A percentile compares a stretch with the other conserved stretches of the same genome.
phyloP scores from a whole-genome alignment of 1,140 invertebrate genomes.

The Aphidius ervi region DNA sequence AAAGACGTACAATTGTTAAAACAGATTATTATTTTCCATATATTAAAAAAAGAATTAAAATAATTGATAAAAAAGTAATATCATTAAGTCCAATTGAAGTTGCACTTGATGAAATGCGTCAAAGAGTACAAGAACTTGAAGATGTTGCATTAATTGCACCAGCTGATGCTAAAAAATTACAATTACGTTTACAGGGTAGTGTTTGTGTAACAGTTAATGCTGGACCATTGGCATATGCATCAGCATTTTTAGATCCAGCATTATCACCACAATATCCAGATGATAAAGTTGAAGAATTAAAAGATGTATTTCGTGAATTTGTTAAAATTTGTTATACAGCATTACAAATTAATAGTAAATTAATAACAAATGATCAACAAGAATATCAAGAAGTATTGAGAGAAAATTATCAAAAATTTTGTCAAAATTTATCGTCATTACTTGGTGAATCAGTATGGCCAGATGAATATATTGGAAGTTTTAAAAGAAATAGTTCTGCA shows the following conservation, averaged over 20 bases:
- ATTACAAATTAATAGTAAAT: slow-evolving; percentile 78
- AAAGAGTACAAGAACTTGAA: slow-evolving; percentile 74
- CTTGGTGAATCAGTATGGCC: slow-evolving; percentile 67
- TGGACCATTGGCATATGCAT: slow-evolving; percentile 89
- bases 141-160: slow-evolving; percentile 77
- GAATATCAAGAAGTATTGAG: slow-evolving; percentile 85
- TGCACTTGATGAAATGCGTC: slow-evolving; percentile 88
- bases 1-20: slow-evolving; percentile 81
- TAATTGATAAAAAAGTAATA: slow-evolving; percentile 67
- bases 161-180: slow-evolving; percentile 83
- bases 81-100: slow-evolving; percentile 90
- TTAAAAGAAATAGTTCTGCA: slow-evolving; percentile 64
- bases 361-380: slow-evolving; percentile 80
- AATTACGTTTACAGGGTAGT: slow-evolving; percentile 83
- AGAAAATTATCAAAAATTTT: slow-evolving; percentile 81
- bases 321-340: slow-evolving; percentile 82
- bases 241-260: slow-evolving; percentile 78
- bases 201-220: slow-evolving; percentile 92
- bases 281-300: slow-evolving; percentile 79
- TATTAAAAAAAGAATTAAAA: slow-evolving; percentile 81
- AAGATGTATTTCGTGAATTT: slow-evolving; percentile 81
- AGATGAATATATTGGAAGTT: slow-evolving; percentile 60
- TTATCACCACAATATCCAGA: slow-evolving; percentile 65
- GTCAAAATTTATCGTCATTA: slow-evolving; percentile 68
- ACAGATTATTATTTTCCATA: slow-evolving; percentile 86